These are phyloP conservation scores for Chesias legatella DNA, from an alignment of 2,888 invertebrate species.

Conservation along the genomic window DNA sequence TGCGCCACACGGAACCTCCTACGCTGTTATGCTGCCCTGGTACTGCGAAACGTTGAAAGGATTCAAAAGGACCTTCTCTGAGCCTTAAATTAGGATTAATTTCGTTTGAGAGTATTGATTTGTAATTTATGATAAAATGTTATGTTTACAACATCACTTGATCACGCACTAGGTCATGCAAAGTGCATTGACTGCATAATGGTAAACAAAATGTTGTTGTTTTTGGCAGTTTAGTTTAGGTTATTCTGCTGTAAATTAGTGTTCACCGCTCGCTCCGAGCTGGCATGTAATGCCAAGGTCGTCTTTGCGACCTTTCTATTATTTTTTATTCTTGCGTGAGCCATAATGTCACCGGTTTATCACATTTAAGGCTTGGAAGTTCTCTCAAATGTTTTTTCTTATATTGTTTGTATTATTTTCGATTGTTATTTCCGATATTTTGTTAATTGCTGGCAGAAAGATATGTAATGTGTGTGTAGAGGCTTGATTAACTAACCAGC, in stretches of 20 bases:
- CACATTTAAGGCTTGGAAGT: constrained; percentile 9
- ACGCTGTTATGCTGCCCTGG: constrained; percentile 54
- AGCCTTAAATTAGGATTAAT: constrained; percentile 12
- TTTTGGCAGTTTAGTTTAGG: constrained; percentile 11
- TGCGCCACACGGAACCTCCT: constrained; percentile 53
- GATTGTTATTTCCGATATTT: neutral
- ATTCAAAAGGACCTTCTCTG: constrained; percentile 47
- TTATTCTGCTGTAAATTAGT: constrained; percentile 12
- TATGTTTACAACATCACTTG: neutral
- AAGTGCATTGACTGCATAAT: constrained; percentile 17
- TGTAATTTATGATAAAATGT: neutral
- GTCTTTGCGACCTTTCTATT: constrained; percentile 16
- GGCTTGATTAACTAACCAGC: too few species aligned
- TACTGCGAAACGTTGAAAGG: constrained; percentile 59
- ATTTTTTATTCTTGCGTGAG: constrained; percentile 23
- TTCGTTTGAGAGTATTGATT: neutral
- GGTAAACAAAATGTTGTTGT: constrained; percentile 3
- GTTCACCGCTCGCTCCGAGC: constrained; percentile 7
- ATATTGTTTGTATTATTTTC: neutral
- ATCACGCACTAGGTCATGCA: neutral
- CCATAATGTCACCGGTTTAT: constrained; percentile 21
- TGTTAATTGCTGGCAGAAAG: too few species aligned
- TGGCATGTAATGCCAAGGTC: constrained; percentile 28
- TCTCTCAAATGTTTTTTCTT: constrained; percentile 8
- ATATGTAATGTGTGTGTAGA: too few species aligned